A percentile compares a stretch with the other conserved stretches of the same genome.
phyloP scores from a whole-genome alignment of 2,888 invertebrate genomes.

The Malacosoma neustria region DNA sequence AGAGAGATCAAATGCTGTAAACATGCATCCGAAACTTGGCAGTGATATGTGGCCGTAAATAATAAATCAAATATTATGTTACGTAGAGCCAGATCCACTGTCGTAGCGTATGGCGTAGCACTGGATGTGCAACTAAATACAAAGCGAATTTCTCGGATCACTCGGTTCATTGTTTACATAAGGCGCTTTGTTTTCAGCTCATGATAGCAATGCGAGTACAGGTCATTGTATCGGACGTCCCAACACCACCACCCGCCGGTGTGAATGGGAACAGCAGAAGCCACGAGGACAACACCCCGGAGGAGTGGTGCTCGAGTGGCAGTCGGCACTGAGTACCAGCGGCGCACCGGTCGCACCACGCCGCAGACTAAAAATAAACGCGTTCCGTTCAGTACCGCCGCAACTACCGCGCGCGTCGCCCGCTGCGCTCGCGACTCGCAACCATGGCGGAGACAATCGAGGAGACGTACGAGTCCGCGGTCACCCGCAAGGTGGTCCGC shows the following conservation, averaged over 20 bases:
- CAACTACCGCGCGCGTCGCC: conserved; percentile 63
- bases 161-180: not conserved
- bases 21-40: too few species aligned
- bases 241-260: conserved; percentile 3
- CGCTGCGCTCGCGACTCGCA: conserved; percentile 62
- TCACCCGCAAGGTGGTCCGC: conserved; percentile 81
- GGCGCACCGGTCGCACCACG: conserved; percentile 33
- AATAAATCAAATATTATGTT: too few species aligned
- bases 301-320: conserved; percentile 8
- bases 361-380: conserved; percentile 67
- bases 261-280: conserved; percentile 1
- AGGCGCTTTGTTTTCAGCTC: not conserved
- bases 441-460: conserved; percentile 81
- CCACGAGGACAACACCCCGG: conserved; percentile 11
- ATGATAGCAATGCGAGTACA: too few species aligned
- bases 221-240: not conserved
- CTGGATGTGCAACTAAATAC: too few species aligned
- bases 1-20: too few species aligned
- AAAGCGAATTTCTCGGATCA: too few species aligned
- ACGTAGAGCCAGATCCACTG: too few species aligned
- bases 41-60: too few species aligned
- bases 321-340: conserved; percentile 8
- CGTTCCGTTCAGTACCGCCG: conserved; percentile 63
- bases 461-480: conserved; percentile 80
- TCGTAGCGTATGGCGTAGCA: too few species aligned